Conservation (phyloP, 2,113 vertebrate species). For the Pungitius pungitius region DNA sequence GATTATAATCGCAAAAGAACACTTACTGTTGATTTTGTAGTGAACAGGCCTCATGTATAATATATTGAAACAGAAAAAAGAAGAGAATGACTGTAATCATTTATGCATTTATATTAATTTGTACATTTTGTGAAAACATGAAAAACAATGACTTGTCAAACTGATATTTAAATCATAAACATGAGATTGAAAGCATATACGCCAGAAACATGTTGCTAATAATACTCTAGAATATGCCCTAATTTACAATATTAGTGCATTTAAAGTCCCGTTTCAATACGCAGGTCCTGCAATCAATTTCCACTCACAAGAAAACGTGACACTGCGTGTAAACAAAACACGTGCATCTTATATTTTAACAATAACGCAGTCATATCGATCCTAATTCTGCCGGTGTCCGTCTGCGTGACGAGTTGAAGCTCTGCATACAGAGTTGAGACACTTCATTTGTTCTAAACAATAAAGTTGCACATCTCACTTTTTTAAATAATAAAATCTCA, state of each 20-base stretch:
- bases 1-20: neutral
- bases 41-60: neutral
- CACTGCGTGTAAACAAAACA: neutral
- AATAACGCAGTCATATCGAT: neutral
- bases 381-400: neutral
- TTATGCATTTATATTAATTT: neutral
- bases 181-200: neutral
- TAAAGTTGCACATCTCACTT: neutral
- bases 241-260: neutral
- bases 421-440: neutral
- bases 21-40: neutral
- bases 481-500: neutral
- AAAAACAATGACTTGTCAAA: neutral
- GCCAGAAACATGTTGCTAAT: neutral
- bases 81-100: neutral
- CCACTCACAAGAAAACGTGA: neutral
- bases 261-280: neutral
- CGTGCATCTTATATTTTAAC: neutral
- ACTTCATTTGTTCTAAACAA: neutral
- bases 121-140: neutral
- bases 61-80: neutral
- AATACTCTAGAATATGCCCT: neutral
- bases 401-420: conserved; percentile 4
- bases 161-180: neutral
- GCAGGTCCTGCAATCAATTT: neutral